Conservation (phyloP, 64 coral and sea anemone species). For the Pocillopora damicornis region DNA sequence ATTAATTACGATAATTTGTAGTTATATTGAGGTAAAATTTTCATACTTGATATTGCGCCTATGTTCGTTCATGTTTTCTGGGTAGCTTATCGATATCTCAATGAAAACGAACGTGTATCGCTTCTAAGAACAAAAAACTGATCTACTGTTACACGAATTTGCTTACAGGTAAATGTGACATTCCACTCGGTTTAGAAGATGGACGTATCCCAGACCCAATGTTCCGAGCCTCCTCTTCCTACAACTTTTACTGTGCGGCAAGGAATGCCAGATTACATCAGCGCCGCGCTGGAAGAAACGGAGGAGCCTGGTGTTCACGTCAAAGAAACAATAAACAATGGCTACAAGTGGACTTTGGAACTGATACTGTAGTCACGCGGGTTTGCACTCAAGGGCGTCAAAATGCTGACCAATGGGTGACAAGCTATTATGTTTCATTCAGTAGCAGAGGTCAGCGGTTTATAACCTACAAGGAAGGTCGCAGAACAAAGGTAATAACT, state of each 20-base stretch:
- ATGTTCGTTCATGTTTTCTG: too few species aligned
- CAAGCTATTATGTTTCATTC: conserved; percentile 47
- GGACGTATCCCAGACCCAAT: conserved; percentile 22
- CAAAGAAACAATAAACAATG: conserved; percentile 39
- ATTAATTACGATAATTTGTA: too few species aligned
- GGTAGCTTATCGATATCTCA: too few species aligned
- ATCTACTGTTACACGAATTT: neutral
- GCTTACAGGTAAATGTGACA: conserved; percentile 40
- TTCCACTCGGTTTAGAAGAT: conserved; percentile 52
- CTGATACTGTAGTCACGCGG: conserved; percentile 15
- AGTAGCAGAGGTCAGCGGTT: conserved; percentile 48
- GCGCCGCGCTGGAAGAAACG: conserved; percentile 32
- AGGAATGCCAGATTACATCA: conserved; percentile 35
- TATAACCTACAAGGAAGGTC: conserved; percentile 37
- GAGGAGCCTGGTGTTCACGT: conserved; percentile 50
- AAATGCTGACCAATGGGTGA: conserved; percentile 66
- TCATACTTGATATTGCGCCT: too few species aligned
- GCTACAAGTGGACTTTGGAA: conserved; percentile 60
- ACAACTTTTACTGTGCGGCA: conserved; percentile 19
- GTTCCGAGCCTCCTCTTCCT: conserved; percentile 35
- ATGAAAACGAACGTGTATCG: too few species aligned
- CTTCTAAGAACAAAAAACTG: neutral
- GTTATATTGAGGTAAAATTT: too few species aligned
- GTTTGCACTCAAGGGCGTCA: conserved; percentile 54
- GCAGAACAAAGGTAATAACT: conserved; percentile 28